Conservation (phyloP, 1,140 invertebrate species). For the Heliconius eleuchia region DNA sequence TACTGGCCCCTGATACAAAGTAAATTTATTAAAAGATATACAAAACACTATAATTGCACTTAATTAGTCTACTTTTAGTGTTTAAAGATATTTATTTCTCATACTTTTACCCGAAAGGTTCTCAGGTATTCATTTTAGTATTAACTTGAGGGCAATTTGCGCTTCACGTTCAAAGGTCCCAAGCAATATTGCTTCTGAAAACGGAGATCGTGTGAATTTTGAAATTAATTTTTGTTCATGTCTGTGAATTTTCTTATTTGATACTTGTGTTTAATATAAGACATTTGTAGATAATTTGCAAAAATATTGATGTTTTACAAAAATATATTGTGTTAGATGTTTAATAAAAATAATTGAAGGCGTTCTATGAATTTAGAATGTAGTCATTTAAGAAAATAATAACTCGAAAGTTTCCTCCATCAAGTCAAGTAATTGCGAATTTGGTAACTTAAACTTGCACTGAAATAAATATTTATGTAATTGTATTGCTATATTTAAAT, state of each 20-base stretch:
- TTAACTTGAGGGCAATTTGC: background rate
- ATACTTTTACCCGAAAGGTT: background rate
- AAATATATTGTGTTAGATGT: too few species aligned
- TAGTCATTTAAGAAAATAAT: too few species aligned
- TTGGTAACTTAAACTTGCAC: too few species aligned
- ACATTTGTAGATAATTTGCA: too few species aligned
- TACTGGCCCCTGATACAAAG: background rate
- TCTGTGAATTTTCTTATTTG: background rate
- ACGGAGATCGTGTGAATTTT: background rate
- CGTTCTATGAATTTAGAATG: too few species aligned
- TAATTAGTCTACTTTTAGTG: conserved; percentile 13
- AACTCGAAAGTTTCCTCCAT: too few species aligned
- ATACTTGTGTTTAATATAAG: background rate
- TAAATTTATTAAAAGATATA: background rate
- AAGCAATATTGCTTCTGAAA: conserved; percentile 2
- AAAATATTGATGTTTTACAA: too few species aligned
- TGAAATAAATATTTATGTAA: too few species aligned
- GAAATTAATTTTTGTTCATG: background rate
- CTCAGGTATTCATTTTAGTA: background rate
- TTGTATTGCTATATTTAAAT: background rate
- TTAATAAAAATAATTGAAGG: too few species aligned
- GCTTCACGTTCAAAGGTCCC: conserved; percentile 6
- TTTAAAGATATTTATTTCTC: too few species aligned
- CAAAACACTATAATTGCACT: background rate
- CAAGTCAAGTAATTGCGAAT: too few species aligned